Base-by-base conservation (phyloP, 2,797 vertebrate genomes). In the Sebastes baramenuke region DNA sequence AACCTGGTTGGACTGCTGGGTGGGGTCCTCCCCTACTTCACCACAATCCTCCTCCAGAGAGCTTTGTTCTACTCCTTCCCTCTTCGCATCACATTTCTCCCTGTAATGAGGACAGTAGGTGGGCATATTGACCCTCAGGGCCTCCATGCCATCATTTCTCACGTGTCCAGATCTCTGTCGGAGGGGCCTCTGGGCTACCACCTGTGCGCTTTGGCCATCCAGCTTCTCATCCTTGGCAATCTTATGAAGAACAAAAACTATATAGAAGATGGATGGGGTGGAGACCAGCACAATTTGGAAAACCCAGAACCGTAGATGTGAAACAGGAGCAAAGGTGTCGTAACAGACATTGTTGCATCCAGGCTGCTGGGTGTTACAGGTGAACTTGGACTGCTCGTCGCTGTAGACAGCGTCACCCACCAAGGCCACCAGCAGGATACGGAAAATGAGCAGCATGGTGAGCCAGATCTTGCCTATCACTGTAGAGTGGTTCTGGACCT, bases 401-500 rank as follows among this genome's bases (percentile, higher is more conserved):
- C 93, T 92, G 80, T 93, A 93, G 29, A 94, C 84, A 0, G 89
- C 91, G 8, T 93, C 91, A 14, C 92, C 93, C 61, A 95, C 90
- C 68, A 93, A 59, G 1, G 94, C 89, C 73, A 94, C 94, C 88
- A 95, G 79, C 67, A 94, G 88, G 76, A 94, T 95, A 49, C 84
- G 80, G 79, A 94, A 95, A 64, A 95, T 92, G 16, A 95, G 88
- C 67, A 95, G 83, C 85, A 94, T 92, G 0, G 91, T 93, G 58
- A 95, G 94, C 93, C 93, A 94, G 72, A 93, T 94, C 85, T 95
- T 94, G 5, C 94, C 93, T 2, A 91, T 92, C 59, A 94, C 92
- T 0, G 93, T 94, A 8, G 93, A 93, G 32, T 94, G 93, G 83
- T 94, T 95, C 73, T 94, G 93, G 54, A 94, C 93, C 79, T 95